Conservation (phyloP, 2,797 vertebrate genomes). For the Champsocephalus esox region DNA sequence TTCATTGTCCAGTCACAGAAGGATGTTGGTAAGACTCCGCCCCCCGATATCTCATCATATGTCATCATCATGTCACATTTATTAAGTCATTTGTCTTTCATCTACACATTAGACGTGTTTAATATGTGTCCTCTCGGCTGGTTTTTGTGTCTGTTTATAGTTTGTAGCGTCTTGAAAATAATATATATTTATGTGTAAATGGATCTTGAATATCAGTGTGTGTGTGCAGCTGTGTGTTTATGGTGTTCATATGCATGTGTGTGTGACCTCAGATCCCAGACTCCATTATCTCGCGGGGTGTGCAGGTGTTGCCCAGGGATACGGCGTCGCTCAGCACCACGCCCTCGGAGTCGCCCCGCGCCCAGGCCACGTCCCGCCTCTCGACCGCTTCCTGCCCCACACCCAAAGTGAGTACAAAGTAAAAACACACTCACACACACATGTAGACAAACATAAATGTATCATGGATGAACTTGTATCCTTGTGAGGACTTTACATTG, state of each 20-base stretch:
- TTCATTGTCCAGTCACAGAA: constrained; percentile 71
- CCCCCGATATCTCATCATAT: constrained; percentile 38
- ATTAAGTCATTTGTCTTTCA: constrained; percentile 32
- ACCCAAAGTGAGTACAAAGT: constrained; percentile 94
- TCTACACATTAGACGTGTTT: constrained; percentile 5
- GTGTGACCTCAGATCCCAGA: constrained; percentile 92
- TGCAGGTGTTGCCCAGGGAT: constrained; percentile 98
- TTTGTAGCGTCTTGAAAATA: constrained; percentile 27
- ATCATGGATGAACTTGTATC: neutral
- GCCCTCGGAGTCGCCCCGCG: constrained; percentile 97
- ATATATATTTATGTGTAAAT: neutral
- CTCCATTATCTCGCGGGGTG: constrained; percentile 97
- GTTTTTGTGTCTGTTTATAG: constrained; percentile 31
- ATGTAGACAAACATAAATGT: constrained; percentile 1
- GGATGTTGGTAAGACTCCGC: constrained; percentile 73
- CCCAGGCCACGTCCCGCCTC: constrained; percentile 98
- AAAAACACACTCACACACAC: neutral
- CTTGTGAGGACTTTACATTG: neutral
- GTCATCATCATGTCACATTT: constrained; percentile 39
- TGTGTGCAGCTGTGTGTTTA: neutral
- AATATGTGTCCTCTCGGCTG: constrained; percentile 6
- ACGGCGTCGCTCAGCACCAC: constrained; percentile 98
- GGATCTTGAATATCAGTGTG: constrained; percentile 28
- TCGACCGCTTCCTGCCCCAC: constrained; percentile 99
- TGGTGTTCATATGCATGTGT: constrained; percentile 20